Evolutionary conservation across 2,888 invertebrate species (phyloP), one percentile per base, ranked within the genome.

Genomic region (Xanthia togata): DNA sequence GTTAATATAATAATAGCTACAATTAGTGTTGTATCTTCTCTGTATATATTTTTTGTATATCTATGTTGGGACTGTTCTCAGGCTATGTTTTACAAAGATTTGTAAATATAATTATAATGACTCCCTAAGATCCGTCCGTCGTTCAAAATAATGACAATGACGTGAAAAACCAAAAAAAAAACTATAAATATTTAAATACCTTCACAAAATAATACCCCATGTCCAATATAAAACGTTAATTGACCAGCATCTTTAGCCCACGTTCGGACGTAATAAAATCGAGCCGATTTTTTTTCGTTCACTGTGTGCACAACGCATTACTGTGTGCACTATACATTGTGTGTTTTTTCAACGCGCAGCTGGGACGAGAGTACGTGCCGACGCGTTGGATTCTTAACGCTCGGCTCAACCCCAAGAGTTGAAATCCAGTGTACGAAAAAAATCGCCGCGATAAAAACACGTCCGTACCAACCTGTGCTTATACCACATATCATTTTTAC

Each of bases 1-100:
- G 87, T 87, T 87, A 83, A 77, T 85, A 83, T 65, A 70, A 77
- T 71, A 79, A 73, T 81, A 87, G 74, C 57, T 85, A 79, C 35
- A 78, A 68, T 80, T 84, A 86, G 82, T 82, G 78, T 82, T 87
- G 78, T 86, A 87, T 70, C 62, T 80, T 79, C 67, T 76, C 44
- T 82, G 79, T 86, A 79, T 64, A 83, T 79, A 78, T 79, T 75
- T 73, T 78, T 81, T 80, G 70, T 79, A 73, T 78, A 68, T 73
- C 76, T 62, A 67, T 72, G 64, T 83, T 73, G 38, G 47, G 76
- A 68, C 75, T 82, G 83, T 64, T 82, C 82, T 82, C 81, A 81
- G 71, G 77, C 74, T 78, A 74, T 70, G 78, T 78, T 67, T 31
- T 47, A 26, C 55, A 70, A 50, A 62, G 2, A 69, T 9, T 70